Conservation (phyloP, 2,888 invertebrate genomes). For the Polydrusus tereticollis region DNA sequence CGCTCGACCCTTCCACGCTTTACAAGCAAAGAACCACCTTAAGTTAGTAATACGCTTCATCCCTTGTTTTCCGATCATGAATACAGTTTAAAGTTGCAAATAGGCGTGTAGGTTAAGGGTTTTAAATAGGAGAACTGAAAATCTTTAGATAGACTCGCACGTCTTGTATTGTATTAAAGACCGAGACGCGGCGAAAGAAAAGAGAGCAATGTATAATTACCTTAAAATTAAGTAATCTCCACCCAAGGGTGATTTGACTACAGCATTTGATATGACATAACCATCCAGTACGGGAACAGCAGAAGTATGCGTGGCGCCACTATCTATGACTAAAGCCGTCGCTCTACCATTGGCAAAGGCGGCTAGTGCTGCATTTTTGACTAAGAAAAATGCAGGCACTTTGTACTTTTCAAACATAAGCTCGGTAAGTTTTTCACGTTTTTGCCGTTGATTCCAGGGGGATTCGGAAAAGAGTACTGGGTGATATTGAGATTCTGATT, state of each 20-base stretch:
- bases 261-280: slow-evolving; percentile 94
- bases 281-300: slow-evolving; percentile 96
- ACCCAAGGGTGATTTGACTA: slow-evolving; percentile 95
- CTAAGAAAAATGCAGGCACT: slow-evolving; percentile 97
- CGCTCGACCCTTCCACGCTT: no score
- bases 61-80: no score
- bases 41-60: no score
- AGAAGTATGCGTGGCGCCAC: slow-evolving; percentile 97
- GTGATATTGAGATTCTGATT: slow-evolving; percentile 94
- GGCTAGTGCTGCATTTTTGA: slow-evolving; percentile 97
- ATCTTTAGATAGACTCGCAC: no score
- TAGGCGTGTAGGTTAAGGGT: no score
- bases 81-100: no score
- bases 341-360: slow-evolving; percentile 96
- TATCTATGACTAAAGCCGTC: slow-evolving; percentile 92
- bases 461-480: slow-evolving; percentile 98
- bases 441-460: slow-evolving; percentile 93
- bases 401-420: slow-evolving; percentile 99
- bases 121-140: no score
- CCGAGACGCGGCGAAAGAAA: no score
- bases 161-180: no score
- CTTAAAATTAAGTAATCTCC: slow-evolving; percentile 88
- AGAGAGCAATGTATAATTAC: no score
- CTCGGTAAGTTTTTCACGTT: slow-evolving; percentile 95
- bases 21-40: no score